Conservation (phyloP, 1,140 invertebrate species). For the Anoplolepis gracilipes region DNA sequence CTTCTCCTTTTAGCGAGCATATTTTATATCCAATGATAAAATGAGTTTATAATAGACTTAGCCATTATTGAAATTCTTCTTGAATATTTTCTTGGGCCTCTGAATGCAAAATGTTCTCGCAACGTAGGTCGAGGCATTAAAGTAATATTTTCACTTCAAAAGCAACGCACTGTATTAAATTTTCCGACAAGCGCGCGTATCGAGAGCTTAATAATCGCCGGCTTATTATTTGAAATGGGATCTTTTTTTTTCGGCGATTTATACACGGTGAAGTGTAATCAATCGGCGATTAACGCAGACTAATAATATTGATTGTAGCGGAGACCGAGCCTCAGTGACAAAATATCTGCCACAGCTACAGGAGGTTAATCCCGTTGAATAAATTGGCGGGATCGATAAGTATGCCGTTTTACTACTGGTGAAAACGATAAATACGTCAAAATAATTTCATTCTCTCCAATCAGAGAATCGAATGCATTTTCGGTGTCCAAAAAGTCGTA, state of each 20-base stretch:
- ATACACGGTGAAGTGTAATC: not conserved
- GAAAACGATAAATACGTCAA: not conserved
- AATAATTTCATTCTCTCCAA: not conserved
- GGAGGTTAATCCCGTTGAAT: constrained; percentile 4
- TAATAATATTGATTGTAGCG: not conserved
- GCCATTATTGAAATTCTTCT: no score
- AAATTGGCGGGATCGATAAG: constrained; percentile 18
- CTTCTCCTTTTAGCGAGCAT: not conserved
- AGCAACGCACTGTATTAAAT: constrained; percentile 2
- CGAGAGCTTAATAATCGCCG: not conserved
- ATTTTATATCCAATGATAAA: not conserved
- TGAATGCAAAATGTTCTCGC: not conserved
- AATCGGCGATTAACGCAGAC: not conserved
- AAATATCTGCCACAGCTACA: not conserved
- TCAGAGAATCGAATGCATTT: not conserved
- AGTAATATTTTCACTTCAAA: not conserved
- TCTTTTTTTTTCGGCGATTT: not conserved
- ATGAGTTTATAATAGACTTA: not conserved
- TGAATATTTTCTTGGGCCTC: not conserved
- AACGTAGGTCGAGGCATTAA: not conserved
- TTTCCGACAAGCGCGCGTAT: not conserved
- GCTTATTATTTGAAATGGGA: not conserved
- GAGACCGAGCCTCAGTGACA: not conserved
- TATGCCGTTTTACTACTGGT: not conserved
- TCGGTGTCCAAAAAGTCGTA: not conserved